Percentiles rank a stretch among this genome's conserved stretches.
These are phyloP conservation scores for Noctua fimbriata DNA, from an alignment of 2,888 invertebrate species.

Conservation along the genomic window DNA sequence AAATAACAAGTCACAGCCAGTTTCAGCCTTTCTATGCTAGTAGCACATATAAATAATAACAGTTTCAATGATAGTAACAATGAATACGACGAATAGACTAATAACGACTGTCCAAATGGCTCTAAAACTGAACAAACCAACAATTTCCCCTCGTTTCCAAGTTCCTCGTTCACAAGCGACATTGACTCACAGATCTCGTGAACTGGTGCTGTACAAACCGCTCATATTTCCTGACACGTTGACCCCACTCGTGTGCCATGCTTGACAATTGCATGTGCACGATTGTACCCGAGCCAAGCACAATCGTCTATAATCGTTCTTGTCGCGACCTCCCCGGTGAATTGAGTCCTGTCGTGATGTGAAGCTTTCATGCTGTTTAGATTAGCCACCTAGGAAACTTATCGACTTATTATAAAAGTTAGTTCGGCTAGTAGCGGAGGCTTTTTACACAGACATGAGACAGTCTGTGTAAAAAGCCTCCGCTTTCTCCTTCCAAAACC, in stretches of 20 bases:
- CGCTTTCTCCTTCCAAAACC: not conserved
- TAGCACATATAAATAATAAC: not conserved
- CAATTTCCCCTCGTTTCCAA: conserved; percentile 2
- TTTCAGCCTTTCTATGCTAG: not conserved
- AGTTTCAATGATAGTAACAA: not conserved
- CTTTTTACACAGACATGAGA: too few species aligned
- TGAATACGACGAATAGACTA: not conserved
- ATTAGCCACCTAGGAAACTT: conserved; percentile 13
- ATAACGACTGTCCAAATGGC: not conserved
- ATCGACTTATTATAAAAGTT: not conserved
- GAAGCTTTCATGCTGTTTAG: not conserved
- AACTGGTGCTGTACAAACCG: conserved; percentile 33
- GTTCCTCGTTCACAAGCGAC: conserved; percentile 40
- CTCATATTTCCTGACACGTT: conserved; percentile 51
- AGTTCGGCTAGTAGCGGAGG: too few species aligned
- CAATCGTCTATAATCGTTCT: not conserved
- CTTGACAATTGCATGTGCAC: conserved; percentile 48
- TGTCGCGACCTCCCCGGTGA: conserved; percentile 35
- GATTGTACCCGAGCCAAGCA: conserved; percentile 21
- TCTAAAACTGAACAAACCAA: not conserved
- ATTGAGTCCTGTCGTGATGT: conserved; percentile 16
- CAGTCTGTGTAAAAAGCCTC: not conserved
- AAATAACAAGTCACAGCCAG: not conserved
- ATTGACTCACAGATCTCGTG: conserved; percentile 53
- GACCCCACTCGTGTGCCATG: conserved; percentile 52